Base-by-base conservation (phyloP, 2,113 vertebrate genomes). In the Thunnus maccoyii region DNA sequence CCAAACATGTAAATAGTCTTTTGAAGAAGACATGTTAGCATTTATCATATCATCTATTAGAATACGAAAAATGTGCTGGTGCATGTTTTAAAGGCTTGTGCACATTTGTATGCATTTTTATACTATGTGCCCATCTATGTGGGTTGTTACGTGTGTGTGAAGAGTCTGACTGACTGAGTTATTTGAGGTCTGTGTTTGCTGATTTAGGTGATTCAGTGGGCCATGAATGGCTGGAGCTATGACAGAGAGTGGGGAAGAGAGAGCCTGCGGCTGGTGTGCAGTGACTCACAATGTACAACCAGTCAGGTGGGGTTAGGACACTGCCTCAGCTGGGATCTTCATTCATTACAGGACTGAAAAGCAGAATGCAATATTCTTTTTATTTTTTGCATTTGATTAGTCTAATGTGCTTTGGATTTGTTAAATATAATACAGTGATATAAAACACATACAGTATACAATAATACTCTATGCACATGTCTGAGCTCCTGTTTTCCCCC, bases 261-360 rank as follows among this genome's bases (percentile, higher is more conserved):
- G 60, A 82, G 76, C 72, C 85, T 82, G 74, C 55, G 55, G 86
- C 67, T 68, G 58, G 66, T 82, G 86, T 91, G 89, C 75, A 76
- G 61, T 80, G 91, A 89, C 84, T 89, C 82, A 84, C 76, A 90
- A 82, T 84, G 61, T 83, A 41, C 72, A 85, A 65, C 46, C 57
- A 83, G 68, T 89, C 48, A 78, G 79, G 86, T 86, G 70, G 67
- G 12, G 17, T 51, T 74, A 27, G 10, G 56, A 22, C 73, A 52
- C 30, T 76, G 20, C 58, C 66, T 87, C 16, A 63, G 25, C 54
- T 64, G 27, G 11, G 36, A 75, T 64, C 22, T 54, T 58, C 67
- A 32, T 66, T 82, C 25, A 71, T 22, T 86, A 18, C 16, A 76
- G 27, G 16, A 30, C 5, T 73, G 32, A 74, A 83, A 66, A 51